Conservation (phyloP, 1,140 invertebrate genomes). For the Rhyzopertha dominica region DNA sequence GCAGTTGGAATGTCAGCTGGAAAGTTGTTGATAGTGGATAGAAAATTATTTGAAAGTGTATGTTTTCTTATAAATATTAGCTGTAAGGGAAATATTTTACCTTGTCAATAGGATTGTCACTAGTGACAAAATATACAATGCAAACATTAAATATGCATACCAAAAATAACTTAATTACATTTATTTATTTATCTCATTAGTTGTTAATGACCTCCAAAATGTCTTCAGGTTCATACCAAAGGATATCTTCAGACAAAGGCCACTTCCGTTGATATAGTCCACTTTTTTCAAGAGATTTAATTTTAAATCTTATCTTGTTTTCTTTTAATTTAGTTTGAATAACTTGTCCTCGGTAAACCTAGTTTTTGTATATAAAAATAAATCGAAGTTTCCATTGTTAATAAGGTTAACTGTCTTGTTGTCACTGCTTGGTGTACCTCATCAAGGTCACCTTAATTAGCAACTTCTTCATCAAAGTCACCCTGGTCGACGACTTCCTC, state of each 20-base stretch:
- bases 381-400: constrained; percentile 5
- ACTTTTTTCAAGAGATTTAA: constrained; percentile 12
- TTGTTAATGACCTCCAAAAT: constrained; percentile 10
- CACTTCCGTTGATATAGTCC: constrained; percentile 11
- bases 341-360: constrained; percentile 11
- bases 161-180: no score
- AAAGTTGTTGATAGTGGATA: no score
- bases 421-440: neutral
- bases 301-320: constrained; percentile 7
- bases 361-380: constrained; percentile 6
- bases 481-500: neutral
- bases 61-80: no score
- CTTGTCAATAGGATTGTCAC: no score
- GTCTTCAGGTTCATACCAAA: constrained; percentile 7
- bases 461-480: no score
- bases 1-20: no score
- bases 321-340: constrained; percentile 7
- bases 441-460: no score
- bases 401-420: constrained; percentile 2
- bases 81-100: no score
- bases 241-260: constrained; percentile 2
- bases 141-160: no score
- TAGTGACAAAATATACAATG: no score
- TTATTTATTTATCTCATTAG: no score
- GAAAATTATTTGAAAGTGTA: no score